Percentiles rank a stretch among this genome's conserved stretches.
phyloP scores from a whole-genome alignment of 1,140 invertebrate genomes.

The Mesaphorura yosii region DNA sequence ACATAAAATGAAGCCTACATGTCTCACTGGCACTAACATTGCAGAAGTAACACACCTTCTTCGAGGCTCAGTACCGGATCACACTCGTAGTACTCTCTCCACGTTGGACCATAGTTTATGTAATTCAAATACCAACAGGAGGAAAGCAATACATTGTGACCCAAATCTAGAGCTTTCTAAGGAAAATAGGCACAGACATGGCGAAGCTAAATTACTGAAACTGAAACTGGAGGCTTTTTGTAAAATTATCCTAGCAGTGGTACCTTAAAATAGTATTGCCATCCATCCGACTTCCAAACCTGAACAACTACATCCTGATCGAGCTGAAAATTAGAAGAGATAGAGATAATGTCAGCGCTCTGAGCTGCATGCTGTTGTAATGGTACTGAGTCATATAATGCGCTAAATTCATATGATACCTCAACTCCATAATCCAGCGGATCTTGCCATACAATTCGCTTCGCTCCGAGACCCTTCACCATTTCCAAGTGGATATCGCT shows the following conservation, averaged over 20 bases:
- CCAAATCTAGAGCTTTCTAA: too few species aligned
- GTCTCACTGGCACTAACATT: conserved; percentile 29
- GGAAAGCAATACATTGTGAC: conserved; percentile 47
- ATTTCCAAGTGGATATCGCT: conserved; percentile 16
- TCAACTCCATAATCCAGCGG: conserved; percentile 66
- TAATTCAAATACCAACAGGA: conserved; percentile 78
- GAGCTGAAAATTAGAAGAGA: conserved; percentile 35
- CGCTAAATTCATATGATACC: conserved; percentile 29
- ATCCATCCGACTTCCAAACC: too few species aligned
- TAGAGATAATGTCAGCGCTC: too few species aligned
- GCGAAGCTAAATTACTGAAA: too few species aligned
- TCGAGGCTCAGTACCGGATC: conserved; percentile 46
- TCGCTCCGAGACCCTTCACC: conserved; percentile 34
- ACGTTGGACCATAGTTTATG: conserved; percentile 56
- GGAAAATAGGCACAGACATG: too few species aligned
- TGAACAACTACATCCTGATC: conserved; percentile 56
- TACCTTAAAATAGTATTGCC: too few species aligned
- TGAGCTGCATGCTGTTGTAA: too few species aligned
- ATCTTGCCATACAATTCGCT: conserved; percentile 81
- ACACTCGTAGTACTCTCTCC: conserved; percentile 60
- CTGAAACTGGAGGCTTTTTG: too few species aligned
- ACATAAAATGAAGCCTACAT: background rate
- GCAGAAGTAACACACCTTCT: conserved; percentile 12
- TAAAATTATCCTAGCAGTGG: too few species aligned
- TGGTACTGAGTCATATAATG: too few species aligned